Evolutionary conservation across 2,113 vertebrate species (phyloP).

Genomic region (Semnornis frantzii): DNA sequence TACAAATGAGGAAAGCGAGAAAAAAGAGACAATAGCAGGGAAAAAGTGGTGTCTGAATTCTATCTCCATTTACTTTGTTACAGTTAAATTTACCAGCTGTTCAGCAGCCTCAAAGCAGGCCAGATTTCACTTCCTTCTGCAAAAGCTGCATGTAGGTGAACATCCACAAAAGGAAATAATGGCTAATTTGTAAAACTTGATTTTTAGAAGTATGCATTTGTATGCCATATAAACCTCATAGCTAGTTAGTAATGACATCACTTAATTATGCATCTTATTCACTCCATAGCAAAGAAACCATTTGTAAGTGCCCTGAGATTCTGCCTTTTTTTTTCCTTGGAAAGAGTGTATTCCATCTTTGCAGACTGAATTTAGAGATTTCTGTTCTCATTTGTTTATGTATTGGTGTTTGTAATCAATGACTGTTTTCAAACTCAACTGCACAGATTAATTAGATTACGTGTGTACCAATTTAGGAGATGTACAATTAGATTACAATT

Average conservation of each 20-base stretch:
- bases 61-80: neutral
- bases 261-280: neutral
- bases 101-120: neutral
- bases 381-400: neutral
- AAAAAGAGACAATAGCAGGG: neutral
- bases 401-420: slow-evolving; percentile 39
- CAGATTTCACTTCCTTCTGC: neutral
- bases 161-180: neutral
- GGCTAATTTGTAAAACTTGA: neutral
- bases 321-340: neutral
- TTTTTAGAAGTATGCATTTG: neutral
- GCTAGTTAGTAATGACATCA: neutral
- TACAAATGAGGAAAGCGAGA: neutral
- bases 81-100: neutral
- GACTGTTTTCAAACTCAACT: slow-evolving; percentile 38
- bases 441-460: slow-evolving; percentile 45
- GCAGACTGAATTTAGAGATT: neutral
- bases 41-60: neutral
- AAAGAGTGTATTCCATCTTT: neutral
- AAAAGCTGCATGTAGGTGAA: neutral
- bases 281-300: neutral
- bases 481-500: neutral
- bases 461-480: slow-evolving; percentile 35
- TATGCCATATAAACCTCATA: neutral
- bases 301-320: neutral